Percentiles rank a stretch among this genome's conserved stretches.
Conservation (phyloP, 2,797 vertebrate genomes). For the Trachurus trachurus region DNA sequence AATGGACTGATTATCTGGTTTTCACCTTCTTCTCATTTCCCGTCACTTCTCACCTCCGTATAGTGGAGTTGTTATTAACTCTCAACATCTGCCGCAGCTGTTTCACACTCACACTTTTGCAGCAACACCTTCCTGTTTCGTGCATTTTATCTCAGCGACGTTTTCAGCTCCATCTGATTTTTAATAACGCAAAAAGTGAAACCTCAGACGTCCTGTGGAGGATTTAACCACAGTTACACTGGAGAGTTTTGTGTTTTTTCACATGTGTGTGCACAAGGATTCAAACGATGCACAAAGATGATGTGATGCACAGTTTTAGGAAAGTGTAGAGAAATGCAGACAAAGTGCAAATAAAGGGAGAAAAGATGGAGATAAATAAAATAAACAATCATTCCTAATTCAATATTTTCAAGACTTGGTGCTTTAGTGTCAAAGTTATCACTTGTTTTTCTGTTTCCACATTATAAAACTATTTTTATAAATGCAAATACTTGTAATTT, state of each 20-base stretch:
- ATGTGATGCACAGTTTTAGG: too few species aligned
- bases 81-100: background rate
- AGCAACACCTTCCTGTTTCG: background rate
- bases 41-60: background rate
- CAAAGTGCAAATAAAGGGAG: background rate
- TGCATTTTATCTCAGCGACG: background rate
- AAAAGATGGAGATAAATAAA: background rate
- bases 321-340: background rate
- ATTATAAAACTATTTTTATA: too few species aligned
- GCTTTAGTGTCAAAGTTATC: too few species aligned
- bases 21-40: background rate
- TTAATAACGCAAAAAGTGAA: too few species aligned
- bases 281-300: too few species aligned
- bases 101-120: background rate
- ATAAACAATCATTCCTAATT: too few species aligned
- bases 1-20: background rate
- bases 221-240: background rate
- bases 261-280: too few species aligned
- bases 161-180: background rate
- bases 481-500: too few species aligned
- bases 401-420: too few species aligned
- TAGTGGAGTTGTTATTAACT: background rate
- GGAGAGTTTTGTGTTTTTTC: too few species aligned
- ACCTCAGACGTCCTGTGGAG: background rate
- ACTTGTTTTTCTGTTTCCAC: too few species aligned